Evolutionary conservation across 2,888 invertebrate species (phyloP).

Genomic region (Ophioninae sp.): DNA sequence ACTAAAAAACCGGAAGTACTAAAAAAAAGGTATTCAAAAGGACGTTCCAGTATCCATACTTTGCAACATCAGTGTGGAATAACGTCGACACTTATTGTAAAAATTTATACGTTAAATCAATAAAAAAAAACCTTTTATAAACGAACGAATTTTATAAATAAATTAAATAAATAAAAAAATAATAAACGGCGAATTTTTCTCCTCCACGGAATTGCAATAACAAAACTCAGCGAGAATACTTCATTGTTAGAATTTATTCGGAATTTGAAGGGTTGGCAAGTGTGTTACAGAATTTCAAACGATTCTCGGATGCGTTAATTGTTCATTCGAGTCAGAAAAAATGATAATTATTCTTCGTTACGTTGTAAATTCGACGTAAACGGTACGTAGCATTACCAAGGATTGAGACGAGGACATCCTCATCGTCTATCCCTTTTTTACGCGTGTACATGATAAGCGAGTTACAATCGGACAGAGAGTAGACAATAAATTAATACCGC

Average conservation of each 20-base stretch:
- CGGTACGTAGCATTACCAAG: not conserved
- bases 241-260: constrained; percentile 18
- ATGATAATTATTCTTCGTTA: not conserved
- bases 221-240: not conserved
- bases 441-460: constrained; percentile 8
- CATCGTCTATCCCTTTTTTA: not conserved
- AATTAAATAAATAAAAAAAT: too few relatives aligned
- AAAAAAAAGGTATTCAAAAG: too few relatives aligned
- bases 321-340: not conserved
- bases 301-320: not conserved
- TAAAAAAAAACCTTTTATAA: not conserved
- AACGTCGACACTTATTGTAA: too few relatives aligned
- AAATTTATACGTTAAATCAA: not conserved
- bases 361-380: not conserved
- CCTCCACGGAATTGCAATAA: not conserved
- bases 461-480: constrained; percentile 12
- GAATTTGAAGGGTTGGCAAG: not conserved
- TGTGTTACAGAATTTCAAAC: not conserved
- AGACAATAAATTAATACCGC: constrained; percentile 46
- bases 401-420: not conserved
- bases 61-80: too few relatives aligned
- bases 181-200: not conserved
- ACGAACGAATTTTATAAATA: not conserved
- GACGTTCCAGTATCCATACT: too few relatives aligned
- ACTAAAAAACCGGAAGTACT: too few relatives aligned